Percentiles rank a stretch among this genome's conserved stretches.
phyloP scores from a whole-genome alignment of 2,113 vertebrate genomes.

The Gymnorhina tibicen region DNA sequence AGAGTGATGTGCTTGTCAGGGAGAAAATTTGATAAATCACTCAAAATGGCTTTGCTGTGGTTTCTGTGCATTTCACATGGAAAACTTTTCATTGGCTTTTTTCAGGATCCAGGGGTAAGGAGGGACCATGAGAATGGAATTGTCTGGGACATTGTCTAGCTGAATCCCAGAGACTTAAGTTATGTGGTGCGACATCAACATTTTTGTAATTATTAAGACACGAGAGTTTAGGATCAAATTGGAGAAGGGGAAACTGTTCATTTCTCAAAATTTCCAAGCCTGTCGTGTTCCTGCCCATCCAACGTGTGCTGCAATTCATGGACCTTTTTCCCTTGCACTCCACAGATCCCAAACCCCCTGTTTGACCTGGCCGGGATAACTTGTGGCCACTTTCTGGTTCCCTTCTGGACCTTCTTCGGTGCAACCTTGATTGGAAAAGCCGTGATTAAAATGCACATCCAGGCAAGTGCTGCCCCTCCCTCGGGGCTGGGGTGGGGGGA shows the following conservation, averaged over 20 bases:
- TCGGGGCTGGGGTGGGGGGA: not conserved
- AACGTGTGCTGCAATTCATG: not conserved
- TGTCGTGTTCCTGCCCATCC: not conserved
- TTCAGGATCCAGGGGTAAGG: slow-evolving; percentile 51
- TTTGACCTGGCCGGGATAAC: slow-evolving; percentile 96
- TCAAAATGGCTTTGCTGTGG: slow-evolving; percentile 57
- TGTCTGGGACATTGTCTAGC: slow-evolving; percentile 60
- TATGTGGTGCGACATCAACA: not conserved
- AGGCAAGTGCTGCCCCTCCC: slow-evolving; percentile 76
- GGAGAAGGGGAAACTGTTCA: not conserved
- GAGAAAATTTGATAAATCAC: slow-evolving; percentile 46
- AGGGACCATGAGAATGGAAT: slow-evolving; percentile 57
- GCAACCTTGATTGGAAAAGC: slow-evolving; percentile 96
- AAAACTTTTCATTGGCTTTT: slow-evolving; percentile 22
- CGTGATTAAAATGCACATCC: slow-evolving; percentile 97
- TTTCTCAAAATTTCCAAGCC: not conserved
- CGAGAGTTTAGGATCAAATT: not conserved
- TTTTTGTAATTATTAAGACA: not conserved
- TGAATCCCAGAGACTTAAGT: slow-evolving; percentile 29
- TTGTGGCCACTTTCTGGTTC: slow-evolving; percentile 89
- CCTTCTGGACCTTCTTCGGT: slow-evolving; percentile 97
- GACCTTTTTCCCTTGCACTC: not conserved
- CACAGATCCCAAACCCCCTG: slow-evolving; percentile 87
- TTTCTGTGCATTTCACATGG: slow-evolving; percentile 62
- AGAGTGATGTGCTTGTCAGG: slow-evolving; percentile 40